A percentile compares a stretch with the other conserved stretches of the same genome.
These are phyloP conservation scores for Turritopsis dohrnii DNA, from an alignment of 30 jellyfish, hydroid and myxozoan species.

Conservation along the genomic window DNA sequence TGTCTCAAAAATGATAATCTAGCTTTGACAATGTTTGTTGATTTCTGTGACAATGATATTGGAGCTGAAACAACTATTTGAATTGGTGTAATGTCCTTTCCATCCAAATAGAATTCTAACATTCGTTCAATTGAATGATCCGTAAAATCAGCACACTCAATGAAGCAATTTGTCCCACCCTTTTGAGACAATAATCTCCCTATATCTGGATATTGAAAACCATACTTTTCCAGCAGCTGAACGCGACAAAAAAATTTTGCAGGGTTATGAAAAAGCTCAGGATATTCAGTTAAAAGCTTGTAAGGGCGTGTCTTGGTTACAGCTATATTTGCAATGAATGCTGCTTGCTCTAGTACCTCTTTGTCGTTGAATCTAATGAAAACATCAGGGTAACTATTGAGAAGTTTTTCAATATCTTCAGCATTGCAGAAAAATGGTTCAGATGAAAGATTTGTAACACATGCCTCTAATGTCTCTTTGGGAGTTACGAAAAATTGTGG, in stretches of 20 bases:
- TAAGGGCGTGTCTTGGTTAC: constrained; percentile 8
- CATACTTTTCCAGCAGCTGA: constrained; percentile 17
- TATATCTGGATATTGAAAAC: constrained; percentile 9
- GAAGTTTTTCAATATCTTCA: constrained; percentile 26
- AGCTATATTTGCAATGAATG: constrained; percentile 1
- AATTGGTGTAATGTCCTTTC: constrained; percentile 22
- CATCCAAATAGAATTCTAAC: not conserved
- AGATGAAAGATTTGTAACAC: not conserved
- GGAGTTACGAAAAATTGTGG: constrained; percentile 18
- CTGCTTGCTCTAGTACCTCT: not conserved
- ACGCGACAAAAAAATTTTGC: not conserved
- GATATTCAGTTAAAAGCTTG: constrained; percentile 21
- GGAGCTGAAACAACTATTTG: constrained; percentile 32
- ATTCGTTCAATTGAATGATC: not conserved
- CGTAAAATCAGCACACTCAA: constrained; percentile 25
- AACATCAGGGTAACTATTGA: constrained; percentile 16
- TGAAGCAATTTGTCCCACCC: constrained; percentile 25
- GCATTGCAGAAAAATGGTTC: constrained; percentile 12
- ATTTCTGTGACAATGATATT: constrained; percentile 1
- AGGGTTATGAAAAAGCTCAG: constrained; percentile 14
- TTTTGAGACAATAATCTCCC: constrained; percentile 20
- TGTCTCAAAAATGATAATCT: constrained; percentile 14
- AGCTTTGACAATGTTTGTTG: constrained; percentile 5
- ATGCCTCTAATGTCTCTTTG: constrained; percentile 13
- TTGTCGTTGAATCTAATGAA: not conserved